Conservation (phyloP, 2,888 invertebrate genomes). For the Beris chalybata region DNA sequence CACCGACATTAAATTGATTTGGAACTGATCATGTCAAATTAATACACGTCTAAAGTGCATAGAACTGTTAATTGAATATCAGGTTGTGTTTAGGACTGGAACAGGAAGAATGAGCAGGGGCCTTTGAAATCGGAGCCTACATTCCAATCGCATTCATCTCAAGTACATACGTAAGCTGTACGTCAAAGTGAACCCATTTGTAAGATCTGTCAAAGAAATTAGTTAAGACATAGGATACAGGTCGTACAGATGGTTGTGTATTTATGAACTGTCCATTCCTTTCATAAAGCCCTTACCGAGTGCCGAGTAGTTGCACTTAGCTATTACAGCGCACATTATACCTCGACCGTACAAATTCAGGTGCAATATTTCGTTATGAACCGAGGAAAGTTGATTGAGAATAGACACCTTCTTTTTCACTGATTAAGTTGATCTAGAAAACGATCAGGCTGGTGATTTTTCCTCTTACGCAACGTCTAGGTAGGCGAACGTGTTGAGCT, state of each 20-base stretch:
- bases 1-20: neutral
- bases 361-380: conserved; percentile 11
- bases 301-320: neutral
- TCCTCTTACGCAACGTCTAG: conserved; percentile 3
- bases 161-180: too few species aligned
- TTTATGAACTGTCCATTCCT: neutral
- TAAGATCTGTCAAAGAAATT: conserved; percentile 28
- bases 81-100: too few species aligned
- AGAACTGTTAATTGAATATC: too few species aligned
- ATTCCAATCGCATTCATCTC: too few species aligned
- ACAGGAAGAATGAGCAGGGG: too few species aligned
- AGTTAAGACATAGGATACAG: conserved; percentile 21
- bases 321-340: neutral
- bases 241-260: neutral
- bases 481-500: conserved; percentile 1
- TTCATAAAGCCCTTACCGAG: neutral
- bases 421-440: conserved; percentile 16
- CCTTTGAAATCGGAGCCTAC: too few species aligned
- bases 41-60: neutral
- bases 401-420: conserved; percentile 17
- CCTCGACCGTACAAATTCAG: conserved; percentile 2
- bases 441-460: neutral
- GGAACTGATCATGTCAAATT: conserved; percentile 10
- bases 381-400: conserved; percentile 22
- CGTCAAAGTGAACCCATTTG: conserved; percentile 2